Conservation (phyloP, 2,113 vertebrate species). For the Lonchura striata region DNA sequence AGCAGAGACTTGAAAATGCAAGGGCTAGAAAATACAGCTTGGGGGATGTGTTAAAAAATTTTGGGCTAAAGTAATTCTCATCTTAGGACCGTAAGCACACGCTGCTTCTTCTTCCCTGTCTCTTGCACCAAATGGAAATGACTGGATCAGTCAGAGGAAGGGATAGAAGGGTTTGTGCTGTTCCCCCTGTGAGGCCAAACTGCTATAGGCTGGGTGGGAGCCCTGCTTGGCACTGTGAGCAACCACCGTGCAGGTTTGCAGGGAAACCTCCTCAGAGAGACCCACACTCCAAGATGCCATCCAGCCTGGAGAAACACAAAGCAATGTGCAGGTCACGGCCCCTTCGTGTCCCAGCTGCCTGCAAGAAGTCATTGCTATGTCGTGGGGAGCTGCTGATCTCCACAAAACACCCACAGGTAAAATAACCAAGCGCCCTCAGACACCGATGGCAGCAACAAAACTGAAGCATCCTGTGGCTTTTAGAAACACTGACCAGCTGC, state of each 20-base stretch:
- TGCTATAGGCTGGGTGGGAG: background rate
- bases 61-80: conserved; percentile 53
- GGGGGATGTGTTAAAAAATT: conserved; percentile 58
- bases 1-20: conserved; percentile 71
- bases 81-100: background rate
- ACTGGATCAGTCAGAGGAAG: background rate
- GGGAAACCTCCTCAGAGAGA: background rate
- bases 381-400: background rate
- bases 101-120: background rate
- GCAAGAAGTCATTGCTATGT: background rate
- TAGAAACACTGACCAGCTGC: background rate
- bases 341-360: background rate
- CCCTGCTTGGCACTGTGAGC: background rate
- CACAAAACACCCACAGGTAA: background rate
- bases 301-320: background rate
- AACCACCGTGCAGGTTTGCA: background rate
- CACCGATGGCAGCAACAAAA: background rate
- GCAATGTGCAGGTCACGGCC: background rate
- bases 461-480: background rate
- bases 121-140: background rate
- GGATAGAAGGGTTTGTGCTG: background rate
- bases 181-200: background rate
- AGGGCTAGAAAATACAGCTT: conserved; percentile 55
- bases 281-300: background rate
- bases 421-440: background rate